A percentile compares a stretch with the other conserved stretches of the same genome.
Conservation (phyloP, 1,140 invertebrate species). For the Sminthurinus signatus region DNA sequence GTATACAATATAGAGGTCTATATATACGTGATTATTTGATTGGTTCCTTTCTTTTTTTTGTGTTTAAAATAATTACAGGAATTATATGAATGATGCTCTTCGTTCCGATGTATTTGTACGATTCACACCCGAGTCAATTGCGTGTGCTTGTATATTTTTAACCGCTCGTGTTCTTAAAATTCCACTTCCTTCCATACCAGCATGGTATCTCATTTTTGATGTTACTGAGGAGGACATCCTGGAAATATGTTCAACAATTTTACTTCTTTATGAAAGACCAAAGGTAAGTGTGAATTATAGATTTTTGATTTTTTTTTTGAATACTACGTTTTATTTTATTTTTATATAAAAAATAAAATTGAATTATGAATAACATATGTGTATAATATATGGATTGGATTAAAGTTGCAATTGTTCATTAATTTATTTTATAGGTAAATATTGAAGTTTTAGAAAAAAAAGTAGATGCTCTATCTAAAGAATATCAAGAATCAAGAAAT, state of each 20-base stretch:
- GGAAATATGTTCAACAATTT: constrained; percentile 74
- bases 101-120: constrained; percentile 94
- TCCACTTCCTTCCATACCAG: constrained; percentile 73
- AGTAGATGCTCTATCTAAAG: constrained; percentile 64
- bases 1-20: background rate
- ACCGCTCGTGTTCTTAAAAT: constrained; percentile 80
- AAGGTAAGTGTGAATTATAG: no score
- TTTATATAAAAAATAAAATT: constrained; percentile 11
- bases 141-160: constrained; percentile 96
- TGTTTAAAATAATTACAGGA: constrained; percentile 53
- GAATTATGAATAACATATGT: no score
- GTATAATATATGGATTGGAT: background rate
- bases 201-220: constrained; percentile 83
- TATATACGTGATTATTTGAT: constrained; percentile 1
- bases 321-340: no score
- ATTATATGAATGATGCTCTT: constrained; percentile 99
- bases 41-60: constrained; percentile 12
- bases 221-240: constrained; percentile 74
- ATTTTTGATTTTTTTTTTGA: no score
- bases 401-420: constrained; percentile 10
- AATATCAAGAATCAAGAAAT: constrained; percentile 66
- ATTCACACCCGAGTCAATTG: constrained; percentile 93
- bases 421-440: constrained; percentile 53
- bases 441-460: constrained; percentile 65
- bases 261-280: constrained; percentile 72